Evolutionary conservation across 2,113 vertebrate genomes (phyloP).

Genomic region (Cinclus cinclus): DNA sequence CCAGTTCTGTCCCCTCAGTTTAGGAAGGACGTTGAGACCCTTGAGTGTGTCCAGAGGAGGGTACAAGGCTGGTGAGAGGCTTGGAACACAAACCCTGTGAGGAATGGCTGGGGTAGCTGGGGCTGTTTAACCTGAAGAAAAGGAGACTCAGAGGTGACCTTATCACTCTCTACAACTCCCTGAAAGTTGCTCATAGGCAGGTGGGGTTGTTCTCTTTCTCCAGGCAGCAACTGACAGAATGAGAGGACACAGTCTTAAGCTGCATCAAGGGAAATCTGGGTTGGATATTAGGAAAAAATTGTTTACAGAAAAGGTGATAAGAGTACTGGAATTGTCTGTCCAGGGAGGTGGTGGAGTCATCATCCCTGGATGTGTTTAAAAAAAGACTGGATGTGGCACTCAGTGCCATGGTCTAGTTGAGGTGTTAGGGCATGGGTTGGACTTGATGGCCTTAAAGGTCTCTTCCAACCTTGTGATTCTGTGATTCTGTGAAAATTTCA

Average conservation of each 20-base stretch:
- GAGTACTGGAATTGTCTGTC: background rate
- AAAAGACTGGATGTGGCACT: background rate
- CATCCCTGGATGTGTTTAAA: background rate
- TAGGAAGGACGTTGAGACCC: accelerated
- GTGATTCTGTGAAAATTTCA: background rate
- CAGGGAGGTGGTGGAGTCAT: background rate
- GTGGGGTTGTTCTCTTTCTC: background rate
- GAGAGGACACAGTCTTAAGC: background rate
- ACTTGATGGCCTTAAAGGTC: too few species aligned
- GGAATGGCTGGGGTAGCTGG: background rate
- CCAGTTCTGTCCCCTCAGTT: background rate
- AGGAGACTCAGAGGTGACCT: background rate
- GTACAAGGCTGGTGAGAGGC: background rate
- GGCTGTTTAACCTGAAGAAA: background rate
- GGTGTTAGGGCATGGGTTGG: too few species aligned
- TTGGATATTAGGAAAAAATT: background rate
- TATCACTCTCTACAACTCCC: background rate
- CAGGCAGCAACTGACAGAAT: background rate
- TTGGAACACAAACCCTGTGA: background rate
- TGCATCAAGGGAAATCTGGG: background rate
- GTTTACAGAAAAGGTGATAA: background rate
- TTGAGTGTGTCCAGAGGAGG: accelerated
- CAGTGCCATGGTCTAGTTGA: accelerated
- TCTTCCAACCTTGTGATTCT: background rate
- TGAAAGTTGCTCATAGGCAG: accelerated